Conservation (phyloP, 2,113 vertebrate species). For the Lynx canadensis region DNA sequence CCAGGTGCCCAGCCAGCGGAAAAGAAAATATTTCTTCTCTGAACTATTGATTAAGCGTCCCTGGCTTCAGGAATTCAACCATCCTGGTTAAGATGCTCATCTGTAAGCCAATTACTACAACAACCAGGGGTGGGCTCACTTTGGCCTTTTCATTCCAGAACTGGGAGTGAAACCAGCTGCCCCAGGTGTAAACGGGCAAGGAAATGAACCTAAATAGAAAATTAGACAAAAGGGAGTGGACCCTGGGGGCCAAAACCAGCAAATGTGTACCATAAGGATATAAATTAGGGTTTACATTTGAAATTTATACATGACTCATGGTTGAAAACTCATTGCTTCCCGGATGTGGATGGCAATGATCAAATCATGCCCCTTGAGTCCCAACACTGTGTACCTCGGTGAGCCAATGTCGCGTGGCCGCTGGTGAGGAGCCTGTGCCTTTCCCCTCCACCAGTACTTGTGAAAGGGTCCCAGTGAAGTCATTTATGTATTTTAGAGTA, state of each 20-base stretch:
- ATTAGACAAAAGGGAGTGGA: not conserved
- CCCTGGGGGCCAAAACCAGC: not conserved
- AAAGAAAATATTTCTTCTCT: slow-evolving; percentile 22
- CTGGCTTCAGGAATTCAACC: not conserved
- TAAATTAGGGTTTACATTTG: not conserved
- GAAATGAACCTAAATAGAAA: not conserved
- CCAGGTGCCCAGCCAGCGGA: not conserved
- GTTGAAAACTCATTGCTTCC: slow-evolving; percentile 28
- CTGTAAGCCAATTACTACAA: not conserved
- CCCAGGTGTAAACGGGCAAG: not conserved
- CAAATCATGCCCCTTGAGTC: slow-evolving; percentile 36
- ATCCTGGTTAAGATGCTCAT: not conserved
- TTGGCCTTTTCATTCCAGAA: not conserved
- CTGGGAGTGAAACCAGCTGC: not conserved
- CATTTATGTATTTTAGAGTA: slow-evolving; percentile 76
- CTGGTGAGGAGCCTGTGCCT: slow-evolving; percentile 24
- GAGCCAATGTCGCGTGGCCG: slow-evolving; percentile 55
- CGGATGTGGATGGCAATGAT: not conserved
- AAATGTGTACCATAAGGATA: not conserved
- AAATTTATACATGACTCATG: not conserved
- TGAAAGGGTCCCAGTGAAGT: slow-evolving; percentile 68
- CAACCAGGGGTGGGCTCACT: not conserved
- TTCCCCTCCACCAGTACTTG: slow-evolving; percentile 52
- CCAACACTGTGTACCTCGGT: slow-evolving; percentile 36
- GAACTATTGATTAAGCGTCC: not conserved